Conservation (phyloP, 2,113 vertebrate genomes). For the Nesogale talazaci region DNA sequence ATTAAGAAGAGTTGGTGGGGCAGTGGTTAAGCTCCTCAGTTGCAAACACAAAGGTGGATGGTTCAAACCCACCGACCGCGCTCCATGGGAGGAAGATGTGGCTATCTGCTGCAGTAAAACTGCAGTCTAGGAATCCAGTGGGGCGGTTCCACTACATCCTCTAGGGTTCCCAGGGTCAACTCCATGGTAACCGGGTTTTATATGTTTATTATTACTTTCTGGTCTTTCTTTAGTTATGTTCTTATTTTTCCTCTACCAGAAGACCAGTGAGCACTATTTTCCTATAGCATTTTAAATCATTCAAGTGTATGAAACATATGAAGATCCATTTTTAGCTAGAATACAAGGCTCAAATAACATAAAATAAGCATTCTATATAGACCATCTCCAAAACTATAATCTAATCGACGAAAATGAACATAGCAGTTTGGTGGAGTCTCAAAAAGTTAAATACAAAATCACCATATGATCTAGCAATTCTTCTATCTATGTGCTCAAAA, state of each 20-base stretch:
- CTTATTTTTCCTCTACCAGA: neutral
- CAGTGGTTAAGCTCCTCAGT: neutral
- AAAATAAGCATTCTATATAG: neutral
- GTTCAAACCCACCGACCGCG: neutral
- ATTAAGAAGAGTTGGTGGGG: neutral
- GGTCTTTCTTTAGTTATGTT: conserved; percentile 23
- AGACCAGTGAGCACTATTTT: conserved; percentile 24
- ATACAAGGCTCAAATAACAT: conserved; percentile 18
- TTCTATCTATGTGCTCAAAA: neutral
- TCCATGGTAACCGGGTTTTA: neutral
- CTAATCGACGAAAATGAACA: conserved; percentile 1
- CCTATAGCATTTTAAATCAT: neutral
- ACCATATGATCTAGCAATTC: neutral
- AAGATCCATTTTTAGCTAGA: conserved; percentile 43
- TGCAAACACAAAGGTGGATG: neutral
- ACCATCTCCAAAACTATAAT: conserved; percentile 1
- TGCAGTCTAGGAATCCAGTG: neutral
- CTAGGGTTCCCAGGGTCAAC: neutral
- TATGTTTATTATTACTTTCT: conserved; percentile 21
- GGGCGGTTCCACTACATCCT: neutral
- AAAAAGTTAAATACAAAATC: neutral
- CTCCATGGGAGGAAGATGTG: neutral
- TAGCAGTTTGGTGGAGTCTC: neutral
- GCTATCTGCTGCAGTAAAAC: neutral
- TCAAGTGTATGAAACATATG: conserved; percentile 9